phyloP scores from a whole-genome alignment of 1,140 invertebrate species.

The Paraescarpia echinospica region DNA sequence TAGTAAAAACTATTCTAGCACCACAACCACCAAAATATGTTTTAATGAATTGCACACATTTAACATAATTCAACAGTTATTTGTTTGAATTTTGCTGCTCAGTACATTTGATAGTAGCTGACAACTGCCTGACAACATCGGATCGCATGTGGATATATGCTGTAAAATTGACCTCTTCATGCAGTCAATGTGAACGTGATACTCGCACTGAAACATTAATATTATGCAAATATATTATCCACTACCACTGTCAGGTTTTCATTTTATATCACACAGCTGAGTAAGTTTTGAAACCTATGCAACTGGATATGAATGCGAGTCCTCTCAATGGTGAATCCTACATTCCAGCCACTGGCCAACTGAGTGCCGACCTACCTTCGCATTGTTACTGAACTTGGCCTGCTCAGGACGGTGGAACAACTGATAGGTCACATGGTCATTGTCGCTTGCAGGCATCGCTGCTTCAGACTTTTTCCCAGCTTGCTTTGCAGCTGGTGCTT shows the following conservation, averaged over 20 bases:
- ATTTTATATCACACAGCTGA: background rate
- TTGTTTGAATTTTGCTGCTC: no score
- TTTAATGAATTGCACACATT: no score
- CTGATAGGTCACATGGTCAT: slow-evolving; percentile 63
- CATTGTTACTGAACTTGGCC: slow-evolving; percentile 70
- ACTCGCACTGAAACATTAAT: no score
- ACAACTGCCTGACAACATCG: no score
- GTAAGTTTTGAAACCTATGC: background rate
- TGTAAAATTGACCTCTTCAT: no score
- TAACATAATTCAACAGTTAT: no score
- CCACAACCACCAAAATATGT: no score
- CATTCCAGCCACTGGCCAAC: background rate
- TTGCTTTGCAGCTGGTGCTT: slow-evolving; percentile 26
- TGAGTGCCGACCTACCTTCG: slow-evolving; percentile 63
- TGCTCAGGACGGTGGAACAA: slow-evolving; percentile 67
- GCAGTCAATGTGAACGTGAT: no score
- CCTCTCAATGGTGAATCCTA: background rate
- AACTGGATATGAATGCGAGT: background rate
- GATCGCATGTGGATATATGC: no score
- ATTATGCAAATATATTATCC: background rate
- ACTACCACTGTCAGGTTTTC: background rate
- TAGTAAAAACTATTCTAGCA: no score
- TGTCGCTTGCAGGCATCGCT: slow-evolving; percentile 60
- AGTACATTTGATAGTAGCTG: no score
- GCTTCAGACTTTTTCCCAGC: slow-evolving; percentile 57